These are phyloP conservation scores for Strix aluco DNA, from an alignment of 2,113 vertebrate genomes.

Conservation along the genomic window DNA sequence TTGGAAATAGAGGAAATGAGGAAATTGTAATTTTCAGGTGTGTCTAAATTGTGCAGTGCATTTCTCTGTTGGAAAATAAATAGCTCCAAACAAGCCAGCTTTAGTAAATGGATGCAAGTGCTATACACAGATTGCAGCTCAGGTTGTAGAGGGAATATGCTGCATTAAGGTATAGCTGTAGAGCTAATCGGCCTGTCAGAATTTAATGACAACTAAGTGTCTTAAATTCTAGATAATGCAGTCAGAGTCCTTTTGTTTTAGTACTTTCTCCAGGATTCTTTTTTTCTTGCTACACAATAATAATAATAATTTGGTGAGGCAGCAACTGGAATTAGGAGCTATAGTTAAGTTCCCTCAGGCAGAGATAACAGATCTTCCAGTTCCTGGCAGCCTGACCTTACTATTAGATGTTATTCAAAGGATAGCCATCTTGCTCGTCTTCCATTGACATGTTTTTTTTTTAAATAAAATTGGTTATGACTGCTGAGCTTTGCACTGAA, in stretches of 20 bases:
- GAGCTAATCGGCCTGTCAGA: background rate
- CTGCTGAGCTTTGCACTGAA: background rate
- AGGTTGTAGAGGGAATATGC: background rate
- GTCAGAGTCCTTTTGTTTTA: background rate
- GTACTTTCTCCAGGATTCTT: background rate
- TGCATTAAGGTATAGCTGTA: background rate
- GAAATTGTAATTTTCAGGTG: background rate
- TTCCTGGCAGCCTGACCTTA: background rate
- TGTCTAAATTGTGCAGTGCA: background rate
- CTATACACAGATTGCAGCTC: background rate
- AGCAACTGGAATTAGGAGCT: background rate
- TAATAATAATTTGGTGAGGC: background rate
- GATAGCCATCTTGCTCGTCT: background rate
- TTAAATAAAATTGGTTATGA: background rate
- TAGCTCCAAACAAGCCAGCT: background rate
- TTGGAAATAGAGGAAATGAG: background rate
- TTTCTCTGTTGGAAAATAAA: background rate
- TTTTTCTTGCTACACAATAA: background rate
- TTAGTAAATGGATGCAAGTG: background rate
- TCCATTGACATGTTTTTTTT: background rate
- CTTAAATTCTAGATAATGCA: background rate
- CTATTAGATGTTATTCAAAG: background rate
- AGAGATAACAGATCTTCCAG: background rate
- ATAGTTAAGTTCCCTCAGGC: background rate
- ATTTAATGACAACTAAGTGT: background rate